Percentiles rank a stretch among this genome's conserved stretches.
Conservation (phyloP, 2,888 invertebrate genomes). For the Eupithecia vulgata region DNA sequence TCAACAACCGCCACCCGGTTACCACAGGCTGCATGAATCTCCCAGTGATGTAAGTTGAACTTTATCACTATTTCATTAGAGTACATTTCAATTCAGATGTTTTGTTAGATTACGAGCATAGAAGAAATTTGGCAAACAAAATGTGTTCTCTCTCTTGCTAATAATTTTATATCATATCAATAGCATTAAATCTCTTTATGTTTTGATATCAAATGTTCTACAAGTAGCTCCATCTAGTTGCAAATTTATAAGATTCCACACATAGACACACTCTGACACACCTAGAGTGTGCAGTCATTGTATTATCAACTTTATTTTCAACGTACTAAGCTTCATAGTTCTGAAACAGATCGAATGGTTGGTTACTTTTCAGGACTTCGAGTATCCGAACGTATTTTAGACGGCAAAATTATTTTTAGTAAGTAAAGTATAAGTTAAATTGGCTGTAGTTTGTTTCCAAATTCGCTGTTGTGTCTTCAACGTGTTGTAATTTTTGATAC, state of each 20-base stretch:
- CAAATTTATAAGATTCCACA: too few relatives aligned
- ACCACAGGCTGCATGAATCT: conserved; percentile 76
- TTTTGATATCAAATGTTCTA: background rate
- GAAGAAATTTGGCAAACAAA: too few relatives aligned
- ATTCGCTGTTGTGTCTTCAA: conserved; percentile 37
- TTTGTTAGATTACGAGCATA: background rate
- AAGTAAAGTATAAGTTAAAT: conserved; percentile 63
- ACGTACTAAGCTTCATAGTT: conserved; percentile 17
- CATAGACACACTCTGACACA: too few relatives aligned
- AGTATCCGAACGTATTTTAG: conserved; percentile 82
- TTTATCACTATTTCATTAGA: background rate
- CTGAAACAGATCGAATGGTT: conserved; percentile 80
- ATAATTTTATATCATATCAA: too few relatives aligned
- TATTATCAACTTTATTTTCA: conserved; percentile 13
- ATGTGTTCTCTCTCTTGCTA: too few relatives aligned
- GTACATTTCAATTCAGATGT: background rate
- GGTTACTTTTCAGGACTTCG: conserved; percentile 71
- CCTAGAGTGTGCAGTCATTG: background rate
- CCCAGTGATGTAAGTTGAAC: conserved; percentile 69
- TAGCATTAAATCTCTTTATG: background rate
- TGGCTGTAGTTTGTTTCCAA: conserved; percentile 51
- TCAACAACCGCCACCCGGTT: conserved; percentile 78
- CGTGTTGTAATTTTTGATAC: conserved; percentile 30
- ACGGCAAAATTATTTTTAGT: conserved; percentile 60
- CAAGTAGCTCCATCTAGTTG: background rate